Percentiles rank a stretch among this genome's conserved stretches.
These are phyloP conservation scores for Laothoe populi DNA, from an alignment of 2,888 invertebrate species.

Conservation along the genomic window DNA sequence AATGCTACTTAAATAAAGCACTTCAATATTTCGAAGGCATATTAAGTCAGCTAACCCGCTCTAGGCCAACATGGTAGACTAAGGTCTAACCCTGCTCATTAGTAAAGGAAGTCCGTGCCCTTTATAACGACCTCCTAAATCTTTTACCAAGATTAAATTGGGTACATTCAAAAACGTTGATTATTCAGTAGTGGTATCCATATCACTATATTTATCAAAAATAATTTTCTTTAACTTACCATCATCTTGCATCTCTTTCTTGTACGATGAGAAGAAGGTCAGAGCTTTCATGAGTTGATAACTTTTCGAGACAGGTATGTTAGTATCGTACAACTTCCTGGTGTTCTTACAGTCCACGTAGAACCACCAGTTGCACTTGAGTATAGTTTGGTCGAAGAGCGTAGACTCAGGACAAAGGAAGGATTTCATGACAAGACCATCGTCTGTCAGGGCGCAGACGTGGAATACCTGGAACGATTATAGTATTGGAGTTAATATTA, in stretches of 20 bases:
- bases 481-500: not conserved
- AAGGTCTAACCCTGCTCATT: no score
- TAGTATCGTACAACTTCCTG: constrained; percentile 92
- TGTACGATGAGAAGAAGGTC: constrained; percentile 94
- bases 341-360: constrained; percentile 95
- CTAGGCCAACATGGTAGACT: no score
- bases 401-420: constrained; percentile 96
- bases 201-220: constrained; percentile 11
- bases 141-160: no score
- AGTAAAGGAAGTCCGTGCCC: no score
- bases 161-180: no score
- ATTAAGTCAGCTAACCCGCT: no score
- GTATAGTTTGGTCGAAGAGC: constrained; percentile 94
- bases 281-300: constrained; percentile 96
- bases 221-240: constrained; percentile 40
- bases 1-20: no score
- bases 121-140: no score
- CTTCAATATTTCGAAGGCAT: no score
- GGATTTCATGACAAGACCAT: constrained; percentile 95
- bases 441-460: constrained; percentile 95
- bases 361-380: constrained; percentile 98
- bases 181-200: no score
- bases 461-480: constrained; percentile 90
- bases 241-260: constrained; percentile 85
- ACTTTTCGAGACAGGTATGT: constrained; percentile 95